Evolutionary conservation across 2,113 vertebrate genomes (phyloP).

Genomic region (Scytalopus superciliaris): DNA sequence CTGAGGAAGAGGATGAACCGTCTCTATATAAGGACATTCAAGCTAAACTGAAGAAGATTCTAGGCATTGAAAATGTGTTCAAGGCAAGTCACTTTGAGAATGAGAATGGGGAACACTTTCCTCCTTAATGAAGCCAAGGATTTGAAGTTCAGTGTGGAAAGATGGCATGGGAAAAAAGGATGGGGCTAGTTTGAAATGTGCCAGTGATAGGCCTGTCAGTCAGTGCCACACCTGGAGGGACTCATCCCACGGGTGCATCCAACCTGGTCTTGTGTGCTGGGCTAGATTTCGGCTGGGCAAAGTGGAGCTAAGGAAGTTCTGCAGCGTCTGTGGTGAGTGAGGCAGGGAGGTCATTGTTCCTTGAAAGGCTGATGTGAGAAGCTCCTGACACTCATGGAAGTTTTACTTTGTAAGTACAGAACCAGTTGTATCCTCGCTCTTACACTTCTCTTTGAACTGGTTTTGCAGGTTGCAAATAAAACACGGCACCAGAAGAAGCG

Average conservation of each 20-base stretch:
- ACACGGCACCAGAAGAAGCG: background rate
- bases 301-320: background rate
- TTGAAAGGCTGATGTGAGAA: background rate
- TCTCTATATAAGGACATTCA: constrained; percentile 40
- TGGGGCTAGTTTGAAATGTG: background rate
- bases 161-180: background rate
- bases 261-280: background rate
- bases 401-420: background rate
- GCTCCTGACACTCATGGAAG: background rate
- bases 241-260: background rate
- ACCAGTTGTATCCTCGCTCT: background rate
- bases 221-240: background rate
- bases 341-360: background rate
- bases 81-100: constrained; percentile 22
- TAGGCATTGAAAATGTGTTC: constrained; percentile 48
- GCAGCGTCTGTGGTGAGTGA: background rate
- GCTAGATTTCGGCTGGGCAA: background rate
- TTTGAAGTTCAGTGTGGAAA: background rate
- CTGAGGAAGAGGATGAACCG: constrained; percentile 31
- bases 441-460: background rate
- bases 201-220: background rate
- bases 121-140: background rate
- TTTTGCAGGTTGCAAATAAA: constrained; percentile 39
- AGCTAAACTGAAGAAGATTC: constrained; percentile 77
- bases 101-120: background rate